These are phyloP conservation scores for Mesorhabditis sp. DNA, from an alignment of 2,888 invertebrate genomes.

Conservation along the genomic window DNA sequence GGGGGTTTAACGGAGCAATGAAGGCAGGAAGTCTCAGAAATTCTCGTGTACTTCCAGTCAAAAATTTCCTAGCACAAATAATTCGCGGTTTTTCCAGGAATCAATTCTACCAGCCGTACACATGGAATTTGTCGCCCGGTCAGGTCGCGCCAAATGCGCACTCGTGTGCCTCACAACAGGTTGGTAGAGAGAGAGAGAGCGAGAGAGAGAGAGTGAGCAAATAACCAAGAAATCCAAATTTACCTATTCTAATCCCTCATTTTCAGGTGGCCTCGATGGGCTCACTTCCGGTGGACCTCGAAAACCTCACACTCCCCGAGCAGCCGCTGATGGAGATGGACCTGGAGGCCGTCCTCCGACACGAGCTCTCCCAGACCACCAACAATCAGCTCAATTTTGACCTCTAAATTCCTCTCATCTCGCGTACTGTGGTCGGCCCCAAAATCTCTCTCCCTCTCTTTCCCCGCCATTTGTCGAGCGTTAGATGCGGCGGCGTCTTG, in stretches of 20 bases:
- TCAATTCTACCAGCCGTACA: slow-evolving; percentile 8
- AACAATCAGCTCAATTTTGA: slow-evolving; percentile 42
- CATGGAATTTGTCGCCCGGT: neutral
- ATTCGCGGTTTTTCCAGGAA: slow-evolving; percentile 10
- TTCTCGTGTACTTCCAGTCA: too few relatives aligned
- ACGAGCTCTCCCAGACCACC: slow-evolving; percentile 40
- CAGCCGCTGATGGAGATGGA: slow-evolving; percentile 47
- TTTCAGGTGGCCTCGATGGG: slow-evolving; percentile 17
- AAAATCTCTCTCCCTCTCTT: neutral
- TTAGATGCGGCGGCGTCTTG: too few relatives aligned
- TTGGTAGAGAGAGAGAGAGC: neutral
- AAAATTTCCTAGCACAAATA: too few relatives aligned
- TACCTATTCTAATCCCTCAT: neutral
- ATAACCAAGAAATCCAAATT: too few relatives aligned
- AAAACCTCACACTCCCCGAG: slow-evolving; percentile 48
- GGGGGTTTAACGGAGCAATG: neutral
- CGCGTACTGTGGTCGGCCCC: neutral
- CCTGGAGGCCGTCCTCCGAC: slow-evolving; percentile 48
- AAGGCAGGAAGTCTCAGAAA: neutral
- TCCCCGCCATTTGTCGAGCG: too few relatives aligned
- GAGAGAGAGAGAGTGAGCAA: neutral
- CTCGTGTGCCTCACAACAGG: slow-evolving; percentile 35
- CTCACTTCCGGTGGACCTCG: slow-evolving; percentile 49
- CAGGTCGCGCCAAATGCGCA: slow-evolving; percentile 8
- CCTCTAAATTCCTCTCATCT: slow-evolving; percentile 14